Base-by-base conservation (phyloP, 2,113 vertebrate species). In the Poeciliopsis prolifica region DNA sequence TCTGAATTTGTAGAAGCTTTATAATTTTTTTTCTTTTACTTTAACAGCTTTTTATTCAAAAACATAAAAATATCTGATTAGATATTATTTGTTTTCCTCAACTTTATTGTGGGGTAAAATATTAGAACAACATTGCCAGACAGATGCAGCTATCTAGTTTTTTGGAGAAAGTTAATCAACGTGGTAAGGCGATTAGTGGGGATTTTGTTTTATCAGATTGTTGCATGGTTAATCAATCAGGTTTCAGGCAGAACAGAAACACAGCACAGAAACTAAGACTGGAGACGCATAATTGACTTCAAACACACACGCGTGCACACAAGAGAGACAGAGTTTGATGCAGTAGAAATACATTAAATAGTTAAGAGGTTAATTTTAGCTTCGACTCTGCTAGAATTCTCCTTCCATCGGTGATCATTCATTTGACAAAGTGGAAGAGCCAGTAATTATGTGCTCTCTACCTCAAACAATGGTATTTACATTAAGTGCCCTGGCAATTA, bases 401-500 rank as follows among this genome's bases (percentile, higher is more conserved):
- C 68, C 60, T 65, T 62, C 66, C 69, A 54, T 70, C 37, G 44
- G 24, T 74, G 64, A 77, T 72, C 68, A 79, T 28, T 71, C 61
- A 78, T 87, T 87, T 70, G 44, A 80, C 26, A 9, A 29, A 83
- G 69, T 65, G 66, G 26, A 37, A 76, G 31, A 79, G 70, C 74
- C 60, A 68, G 79, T 86, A 86, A 90, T 91, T 85, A 75, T 64
- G 44, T 26, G 61, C 69, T 66, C 58, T 69, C 61, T 26, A 60
- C 33, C 70, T 75, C 72, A 87, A 88, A 86, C 85, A 26, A 80
- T 78, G 70, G 83, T 80, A 78, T 83, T 85, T 86, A 71, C 44
- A 69, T 75, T 85, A 85, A 90, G 85, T 90, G 85, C 75, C 24
- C 33, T 54, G 42, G 73, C 87, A 89, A 90, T 91, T 84, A 82